Base-by-base conservation (phyloP, 2,113 vertebrate species). In the Choloepus hoffmanni region DNA sequence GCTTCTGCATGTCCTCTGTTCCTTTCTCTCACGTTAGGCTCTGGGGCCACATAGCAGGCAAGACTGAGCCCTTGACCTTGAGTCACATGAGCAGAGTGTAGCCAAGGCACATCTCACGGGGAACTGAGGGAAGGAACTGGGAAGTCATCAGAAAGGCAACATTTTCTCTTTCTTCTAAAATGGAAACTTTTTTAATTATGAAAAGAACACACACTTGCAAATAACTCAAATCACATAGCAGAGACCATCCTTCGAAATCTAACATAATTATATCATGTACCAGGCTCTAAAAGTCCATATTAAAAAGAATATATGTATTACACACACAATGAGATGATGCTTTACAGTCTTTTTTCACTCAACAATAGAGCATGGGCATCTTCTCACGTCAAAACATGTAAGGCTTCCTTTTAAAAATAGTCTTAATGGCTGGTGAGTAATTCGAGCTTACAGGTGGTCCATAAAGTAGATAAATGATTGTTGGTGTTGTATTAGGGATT, bases 341-440 rank as follows among this genome's bases (percentile, higher is more conserved):
- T 68, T 72, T 48, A 30, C 21, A 73, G 45, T 18, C 74, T 76
- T 21, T 48, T 92, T 13, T 15, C 19, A 36, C 18, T 95, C 26
- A 43, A 16, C 12, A 48, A 12, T 30, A 26, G 2, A 26, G 14
- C 7, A 2, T 18, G 13, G 7, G 4, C 1, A 4, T 33, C 58
- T 79, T 91, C 6, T 76, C 26, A 43, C 30, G 21, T 36, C 33
- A 50, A 5, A 26, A 43, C 9, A 58, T 78, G 28, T 55, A 50
- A 24, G 16, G 9, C 62, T 7, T 76, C n/a, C 12, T 86, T 84
- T 50, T 26, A 79, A 78, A 58, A 84, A 21, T 43, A 11, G 68
- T 45, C 77, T 89, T 36, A 48, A 23, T 53, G 91, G 14, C 43
- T 7, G 1, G 28, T 7, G 21, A 70, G 26, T 40, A n/a, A 50